A percentile compares a stretch with the other conserved stretches of the same genome.
phyloP scores from a whole-genome alignment of 53 echinoderm and acorn worm genomes.

The Astropecten irregularis region DNA sequence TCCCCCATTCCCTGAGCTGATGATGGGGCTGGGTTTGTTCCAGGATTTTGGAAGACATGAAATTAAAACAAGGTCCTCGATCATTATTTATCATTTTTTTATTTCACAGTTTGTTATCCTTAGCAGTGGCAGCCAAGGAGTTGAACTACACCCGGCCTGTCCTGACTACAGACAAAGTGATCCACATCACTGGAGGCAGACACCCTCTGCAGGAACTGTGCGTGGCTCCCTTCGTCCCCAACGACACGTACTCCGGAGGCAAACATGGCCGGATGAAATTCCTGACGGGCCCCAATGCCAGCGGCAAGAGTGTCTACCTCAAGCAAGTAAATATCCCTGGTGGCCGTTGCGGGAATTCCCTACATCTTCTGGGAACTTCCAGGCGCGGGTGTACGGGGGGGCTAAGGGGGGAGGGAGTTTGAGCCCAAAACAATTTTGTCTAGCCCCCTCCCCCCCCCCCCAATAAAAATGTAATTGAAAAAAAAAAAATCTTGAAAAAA shows the following conservation, averaged over 20 bases:
- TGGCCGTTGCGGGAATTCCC: not conserved
- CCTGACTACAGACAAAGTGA: conserved; percentile 63
- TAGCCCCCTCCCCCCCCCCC: too few species aligned
- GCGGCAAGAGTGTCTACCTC: conserved; percentile 96
- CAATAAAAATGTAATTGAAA: too few species aligned
- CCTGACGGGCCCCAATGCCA: conserved; percentile 95
- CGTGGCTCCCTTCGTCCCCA: conserved; percentile 88
- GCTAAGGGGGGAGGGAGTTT: too few species aligned
- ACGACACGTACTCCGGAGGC: conserved; percentile 73
- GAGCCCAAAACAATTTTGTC: too few species aligned
- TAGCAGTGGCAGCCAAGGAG: conserved; percentile 78
- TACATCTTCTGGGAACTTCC: not conserved
- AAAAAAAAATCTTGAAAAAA: too few species aligned
- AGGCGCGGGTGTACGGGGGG: not conserved
- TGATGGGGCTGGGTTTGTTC: too few species aligned
- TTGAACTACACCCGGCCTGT: conserved; percentile 72
- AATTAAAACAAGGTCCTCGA: too few species aligned
- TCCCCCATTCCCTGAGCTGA: too few species aligned
- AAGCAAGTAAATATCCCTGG: conserved; percentile 88
- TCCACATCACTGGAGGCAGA: conserved; percentile 82
- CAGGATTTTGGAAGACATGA: too few species aligned
- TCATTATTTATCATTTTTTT: not conserved
- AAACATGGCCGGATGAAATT: conserved; percentile 79
- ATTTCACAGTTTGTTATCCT: conserved; percentile 33
- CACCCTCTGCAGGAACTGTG: conserved; percentile 95